Evolutionary conservation across 2,113 vertebrate species (phyloP), one percentile per base, ranked within the genome.

Genomic region (Centropus bengalensis): DNA sequence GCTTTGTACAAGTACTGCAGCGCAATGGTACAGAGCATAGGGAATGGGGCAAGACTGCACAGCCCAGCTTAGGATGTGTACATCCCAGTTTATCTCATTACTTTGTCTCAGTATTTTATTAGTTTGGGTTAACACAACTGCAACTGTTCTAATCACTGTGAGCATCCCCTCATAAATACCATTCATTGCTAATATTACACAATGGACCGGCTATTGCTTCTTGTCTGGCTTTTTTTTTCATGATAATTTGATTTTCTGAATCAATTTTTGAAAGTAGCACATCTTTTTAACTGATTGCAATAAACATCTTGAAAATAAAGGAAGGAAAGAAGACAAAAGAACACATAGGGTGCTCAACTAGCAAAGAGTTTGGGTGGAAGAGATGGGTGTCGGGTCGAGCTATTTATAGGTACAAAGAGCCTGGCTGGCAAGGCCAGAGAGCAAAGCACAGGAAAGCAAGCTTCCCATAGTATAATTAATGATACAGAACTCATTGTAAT

Each of bases 11-110:
- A 51, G 11, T 11, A 36, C 19, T 13, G 17, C 1, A 1, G 12
- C 14, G 44, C 28, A 22, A 24, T 2, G 13, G 44, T 7, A 8
- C 28, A 8, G 44, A 42, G 64, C 2, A 0, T 0, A 51, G 28
- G 52, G 30, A 59, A 14, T 10, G 5, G 42, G 2, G 33, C 59
- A 42, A 12, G 19, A 32, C 64, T 17, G 64, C 38, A 27, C 24
- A 15, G 40, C 40, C 33, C 45, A 4, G 24, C 9, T 19, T 51
- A 23, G 38, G 33, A 6, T 5, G 15, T 4, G 22, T 36, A 36
- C 36, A 36, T 7, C 36, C 36, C 36, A 36, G 36, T 36, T 36
- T 36, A 9, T 36, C 9, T 36, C 62, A 83, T 81, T 56, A 40
- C 58, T 91, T 83, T 60, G 45, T 59, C 64, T 92, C 33, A 8